phyloP scores from a whole-genome alignment of 2,797 vertebrate genomes.

The Octomys mimax region DNA sequence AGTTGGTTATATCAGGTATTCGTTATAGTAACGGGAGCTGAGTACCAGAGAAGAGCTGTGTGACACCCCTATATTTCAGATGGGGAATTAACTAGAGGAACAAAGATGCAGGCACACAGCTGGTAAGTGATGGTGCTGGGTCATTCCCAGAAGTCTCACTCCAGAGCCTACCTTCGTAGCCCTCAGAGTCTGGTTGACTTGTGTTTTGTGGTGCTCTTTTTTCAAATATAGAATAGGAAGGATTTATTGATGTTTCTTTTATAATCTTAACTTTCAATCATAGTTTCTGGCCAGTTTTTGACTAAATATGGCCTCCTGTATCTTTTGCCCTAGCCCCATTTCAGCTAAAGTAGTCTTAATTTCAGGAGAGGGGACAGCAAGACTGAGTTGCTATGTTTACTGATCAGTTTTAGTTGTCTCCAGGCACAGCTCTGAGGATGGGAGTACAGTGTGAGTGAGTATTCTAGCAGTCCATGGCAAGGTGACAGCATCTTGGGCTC shows the following conservation, averaged over 20 bases:
- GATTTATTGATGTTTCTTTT: conserved; percentile 21
- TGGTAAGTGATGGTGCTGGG: neutral
- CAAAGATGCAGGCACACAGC: neutral
- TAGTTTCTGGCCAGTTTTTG: conserved; percentile 37
- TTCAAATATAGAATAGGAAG: conserved; percentile 35
- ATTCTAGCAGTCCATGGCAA: conserved; percentile 70
- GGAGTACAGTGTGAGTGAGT: neutral
- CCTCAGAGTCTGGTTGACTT: neutral
- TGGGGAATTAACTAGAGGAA: neutral
- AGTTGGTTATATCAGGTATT: neutral
- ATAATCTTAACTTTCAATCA: conserved; percentile 41
- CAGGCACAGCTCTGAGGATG: conserved; percentile 14
- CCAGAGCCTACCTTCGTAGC: neutral
- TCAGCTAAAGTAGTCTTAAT: conserved; percentile 59
- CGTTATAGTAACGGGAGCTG: neutral
- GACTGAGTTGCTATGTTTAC: conserved; percentile 50
- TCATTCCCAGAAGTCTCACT: neutral
- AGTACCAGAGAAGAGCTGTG: neutral
- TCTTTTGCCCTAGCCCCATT: conserved; percentile 4
- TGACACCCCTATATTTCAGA: neutral
- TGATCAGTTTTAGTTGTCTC: conserved; percentile 46
- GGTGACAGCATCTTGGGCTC: conserved; percentile 70
- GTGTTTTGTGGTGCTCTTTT: neutral
- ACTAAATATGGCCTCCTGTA: conserved; percentile 25
- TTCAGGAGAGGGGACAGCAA: conserved; percentile 45